These are phyloP conservation scores for Drosophila quasianomalipes DNA, from an alignment of 2,888 invertebrate species.

Conservation along the genomic window DNA sequence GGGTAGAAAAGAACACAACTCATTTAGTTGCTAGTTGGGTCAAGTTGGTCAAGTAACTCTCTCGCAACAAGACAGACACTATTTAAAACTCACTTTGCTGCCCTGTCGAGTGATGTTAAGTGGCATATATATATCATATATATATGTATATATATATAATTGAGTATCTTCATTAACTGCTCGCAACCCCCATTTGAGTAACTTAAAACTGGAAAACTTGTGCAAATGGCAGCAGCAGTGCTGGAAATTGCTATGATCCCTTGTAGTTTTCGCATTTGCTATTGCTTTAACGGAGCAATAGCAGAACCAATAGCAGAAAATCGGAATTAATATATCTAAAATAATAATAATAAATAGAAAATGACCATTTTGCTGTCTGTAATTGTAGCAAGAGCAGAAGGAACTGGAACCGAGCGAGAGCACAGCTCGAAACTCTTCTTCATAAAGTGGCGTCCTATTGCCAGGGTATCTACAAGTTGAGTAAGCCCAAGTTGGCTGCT, in stretches of 20 bases:
- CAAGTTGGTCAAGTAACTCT: constrained; percentile 30
- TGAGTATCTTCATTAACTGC: neutral
- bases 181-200: neutral
- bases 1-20: constrained; percentile 9
- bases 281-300: neutral
- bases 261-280: neutral
- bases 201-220: neutral
- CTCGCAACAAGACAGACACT: neutral
- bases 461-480: neutral
- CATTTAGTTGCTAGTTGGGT: constrained; percentile 9
- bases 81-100: neutral
- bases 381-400: neutral
- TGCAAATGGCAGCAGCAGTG: neutral
- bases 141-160: neutral
- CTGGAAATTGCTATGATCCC: neutral
- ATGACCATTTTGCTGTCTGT: too few relatives aligned
- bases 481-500: neutral
- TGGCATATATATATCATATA: neutral
- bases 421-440: neutral
- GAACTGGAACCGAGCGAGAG: neutral
- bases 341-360: too few relatives aligned
- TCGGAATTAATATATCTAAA: neutral
- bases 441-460: neutral
- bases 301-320: neutral
- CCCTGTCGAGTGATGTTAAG: constrained; percentile 2